Evolutionary conservation across 35 echinoderm and acorn worm species (phyloP), one percentile per base, ranked within the genome.

Genomic region (Acanthaster planci): DNA sequence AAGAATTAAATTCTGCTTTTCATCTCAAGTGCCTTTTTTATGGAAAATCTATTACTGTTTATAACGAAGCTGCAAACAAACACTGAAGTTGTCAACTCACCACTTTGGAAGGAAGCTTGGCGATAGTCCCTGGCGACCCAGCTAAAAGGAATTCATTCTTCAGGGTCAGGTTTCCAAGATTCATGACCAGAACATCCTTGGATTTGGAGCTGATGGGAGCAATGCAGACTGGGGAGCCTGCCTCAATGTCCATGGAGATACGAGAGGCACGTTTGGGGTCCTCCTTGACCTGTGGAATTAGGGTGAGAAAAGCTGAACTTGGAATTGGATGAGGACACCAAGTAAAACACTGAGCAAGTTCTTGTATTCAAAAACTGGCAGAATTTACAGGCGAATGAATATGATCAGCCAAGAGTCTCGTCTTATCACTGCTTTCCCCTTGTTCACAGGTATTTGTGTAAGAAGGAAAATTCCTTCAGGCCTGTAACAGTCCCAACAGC

Each of bases 191-290:
- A 1, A 93, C 80, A 40, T 93, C 92, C 32, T 91, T 85, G 39
- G 91, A 93, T 32, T 86, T 82, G 34, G 95, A 98, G 81, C 91
- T 91, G 76, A 93, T 82, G 7, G 95, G 95, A 31, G 89, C 88
- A 19, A 98, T 80, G 2, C 93, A 88, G 80, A 98, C 95, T n/a
- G 95, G 95, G 17, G 95, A 98, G 18, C 91, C 95, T 31, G 95
- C 95, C 57, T 93, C 78, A n/a, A 98, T 88, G 36, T 98, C 89
- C 7, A 98, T 78, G 32, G 77, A 86, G 79, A 98, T 91, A 3
- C 95, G 92, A 79, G 88, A 68, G 8, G 67, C 64, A n/a, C 87
- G 67, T 15, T 64, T 85, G n/a, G 88, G 91, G 30, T 67, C 91
- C 26, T 94, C 95, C 40, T 85, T 79, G 29, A 98, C 85, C 95